Conservation (phyloP, 2,113 vertebrate genomes). For the Smithornis capensis region DNA sequence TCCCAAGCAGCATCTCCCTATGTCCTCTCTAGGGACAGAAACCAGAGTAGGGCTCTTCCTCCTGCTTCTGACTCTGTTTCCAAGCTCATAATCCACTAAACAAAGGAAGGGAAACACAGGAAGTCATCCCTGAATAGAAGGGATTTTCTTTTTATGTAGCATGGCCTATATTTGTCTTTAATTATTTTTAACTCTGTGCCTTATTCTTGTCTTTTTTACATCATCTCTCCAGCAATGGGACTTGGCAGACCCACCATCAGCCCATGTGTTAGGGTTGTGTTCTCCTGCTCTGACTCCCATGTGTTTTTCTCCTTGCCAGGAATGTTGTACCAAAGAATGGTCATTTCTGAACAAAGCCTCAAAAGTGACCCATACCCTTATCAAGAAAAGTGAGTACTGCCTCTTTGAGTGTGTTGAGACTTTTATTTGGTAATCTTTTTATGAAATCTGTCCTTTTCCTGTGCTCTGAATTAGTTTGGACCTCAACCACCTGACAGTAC, state of each 20-base stretch:
- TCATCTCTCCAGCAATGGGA: not conserved
- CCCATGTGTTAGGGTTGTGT: too few relatives aligned
- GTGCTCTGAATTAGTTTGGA: accelerated
- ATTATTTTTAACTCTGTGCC: not conserved
- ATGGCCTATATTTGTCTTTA: not conserved
- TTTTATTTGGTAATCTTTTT: accelerated
- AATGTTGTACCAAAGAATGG: slow-evolving; percentile 82
- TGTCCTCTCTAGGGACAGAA: accelerated
- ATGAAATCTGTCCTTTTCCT: not conserved
- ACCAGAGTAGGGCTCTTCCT: not conserved
- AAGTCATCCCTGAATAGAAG: not conserved
- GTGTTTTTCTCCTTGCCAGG: slow-evolving; percentile 66
- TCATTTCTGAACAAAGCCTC: slow-evolving; percentile 87
- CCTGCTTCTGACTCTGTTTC: accelerated
- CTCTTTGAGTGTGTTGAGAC: not conserved
- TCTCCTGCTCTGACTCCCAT: not conserved
- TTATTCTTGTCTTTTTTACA: not conserved
- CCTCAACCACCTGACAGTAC: accelerated
- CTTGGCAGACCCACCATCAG: not conserved
- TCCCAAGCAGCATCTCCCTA: accelerated
- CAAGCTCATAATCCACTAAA: not conserved
- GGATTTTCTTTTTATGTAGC: not conserved
- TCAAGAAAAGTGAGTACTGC: slow-evolving; percentile 82
- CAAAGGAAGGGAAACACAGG: slow-evolving; percentile 47
- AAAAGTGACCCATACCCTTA: slow-evolving; percentile 77